These are phyloP conservation scores for Protomyctophum bolini DNA, from an alignment of 2,113 vertebrate genomes.

Conservation along the genomic window DNA sequence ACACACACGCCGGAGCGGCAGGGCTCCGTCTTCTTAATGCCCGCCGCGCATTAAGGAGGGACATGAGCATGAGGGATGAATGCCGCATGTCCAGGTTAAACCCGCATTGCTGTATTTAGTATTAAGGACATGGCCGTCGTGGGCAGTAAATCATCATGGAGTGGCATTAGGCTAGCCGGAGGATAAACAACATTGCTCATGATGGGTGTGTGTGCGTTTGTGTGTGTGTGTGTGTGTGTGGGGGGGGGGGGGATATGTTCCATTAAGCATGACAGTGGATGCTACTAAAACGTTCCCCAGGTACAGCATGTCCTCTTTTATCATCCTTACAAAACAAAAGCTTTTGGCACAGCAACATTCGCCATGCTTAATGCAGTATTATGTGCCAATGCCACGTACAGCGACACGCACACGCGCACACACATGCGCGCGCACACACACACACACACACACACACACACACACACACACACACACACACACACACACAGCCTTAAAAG, in stretches of 20 bases:
- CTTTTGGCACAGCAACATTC: constrained; percentile 23
- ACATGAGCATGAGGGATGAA: constrained; percentile 38
- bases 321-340: constrained; percentile 23
- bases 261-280: constrained; percentile 31
- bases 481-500: constrained; percentile 18
- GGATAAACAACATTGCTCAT: constrained; percentile 49
- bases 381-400: constrained; percentile 1
- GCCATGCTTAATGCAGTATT: constrained; percentile 3
- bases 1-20: constrained; percentile 12
- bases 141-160: constrained; percentile 54
- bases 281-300: constrained; percentile 13
- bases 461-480: too few species aligned
- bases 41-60: constrained; percentile 46
- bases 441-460: too few species aligned
- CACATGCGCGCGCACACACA: too few species aligned
- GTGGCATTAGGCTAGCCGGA: constrained; percentile 39
- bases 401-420: too few species aligned
- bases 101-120: constrained; percentile 38
- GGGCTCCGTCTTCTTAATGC: constrained; percentile 50
- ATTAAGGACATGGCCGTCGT: constrained; percentile 41
- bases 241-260: not conserved
- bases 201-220: not conserved
- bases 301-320: constrained; percentile 28
- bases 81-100: constrained; percentile 49
- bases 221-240: not conserved